phyloP scores from a whole-genome alignment of 2,888 invertebrate species.

The Podabrus alpinus region DNA sequence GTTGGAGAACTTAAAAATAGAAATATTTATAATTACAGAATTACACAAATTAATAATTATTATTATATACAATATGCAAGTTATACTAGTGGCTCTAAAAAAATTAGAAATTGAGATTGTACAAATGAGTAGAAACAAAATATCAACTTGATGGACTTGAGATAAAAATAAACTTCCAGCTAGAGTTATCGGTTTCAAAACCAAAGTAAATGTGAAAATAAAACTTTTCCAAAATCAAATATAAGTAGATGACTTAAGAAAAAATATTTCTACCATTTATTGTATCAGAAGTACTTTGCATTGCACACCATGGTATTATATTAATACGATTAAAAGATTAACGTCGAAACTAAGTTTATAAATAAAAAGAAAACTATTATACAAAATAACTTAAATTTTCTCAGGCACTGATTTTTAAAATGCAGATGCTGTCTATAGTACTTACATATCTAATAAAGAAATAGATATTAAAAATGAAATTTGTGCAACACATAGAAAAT shows the following conservation, averaged over 20 bases:
- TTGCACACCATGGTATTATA: not conserved
- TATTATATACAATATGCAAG: no score
- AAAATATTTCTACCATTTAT: not conserved
- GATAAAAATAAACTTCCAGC: not conserved
- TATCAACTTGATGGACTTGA: not conserved
- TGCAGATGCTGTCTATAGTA: not conserved
- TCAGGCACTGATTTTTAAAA: not conserved
- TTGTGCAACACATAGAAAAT: not conserved
- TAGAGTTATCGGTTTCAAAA: not conserved
- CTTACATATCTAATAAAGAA: not conserved
- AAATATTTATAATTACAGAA: no score
- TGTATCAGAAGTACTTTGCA: not conserved
- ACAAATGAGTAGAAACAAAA: not conserved
- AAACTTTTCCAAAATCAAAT: not conserved
- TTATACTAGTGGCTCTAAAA: no score
- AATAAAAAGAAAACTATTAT: not conserved
- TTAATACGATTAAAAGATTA: not conserved
- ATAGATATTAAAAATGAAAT: not conserved
- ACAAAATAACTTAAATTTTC: not conserved
- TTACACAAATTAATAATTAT: no score
- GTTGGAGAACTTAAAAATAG: no score
- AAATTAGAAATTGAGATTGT: not conserved
- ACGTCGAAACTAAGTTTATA: not conserved
- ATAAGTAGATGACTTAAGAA: no score
- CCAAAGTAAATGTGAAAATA: not conserved